Evolutionary conservation across 2,113 vertebrate genomes (phyloP).

Genomic region (Tragulus kanchil): DNA sequence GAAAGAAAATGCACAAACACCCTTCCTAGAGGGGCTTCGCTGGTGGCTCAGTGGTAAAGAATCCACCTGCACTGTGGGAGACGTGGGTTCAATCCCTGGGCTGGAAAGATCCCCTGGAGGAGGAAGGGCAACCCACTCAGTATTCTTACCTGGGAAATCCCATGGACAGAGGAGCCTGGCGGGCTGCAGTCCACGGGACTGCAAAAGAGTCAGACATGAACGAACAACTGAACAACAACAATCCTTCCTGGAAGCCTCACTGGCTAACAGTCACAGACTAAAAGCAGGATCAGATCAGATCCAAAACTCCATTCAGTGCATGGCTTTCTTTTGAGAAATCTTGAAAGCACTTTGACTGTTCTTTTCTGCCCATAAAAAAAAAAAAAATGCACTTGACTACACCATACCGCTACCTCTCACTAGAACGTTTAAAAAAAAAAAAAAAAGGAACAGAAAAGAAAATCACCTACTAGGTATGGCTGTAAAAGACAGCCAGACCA

Average conservation of each 20-base stretch:
- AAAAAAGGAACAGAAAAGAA: neutral
- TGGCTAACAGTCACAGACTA: neutral
- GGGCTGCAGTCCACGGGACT: neutral
- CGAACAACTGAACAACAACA: neutral
- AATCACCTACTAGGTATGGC: neutral
- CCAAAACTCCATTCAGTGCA: neutral
- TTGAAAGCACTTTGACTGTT: conserved; percentile 18
- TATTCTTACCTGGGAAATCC: neutral
- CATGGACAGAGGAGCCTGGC: neutral
- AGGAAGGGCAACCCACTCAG: neutral
- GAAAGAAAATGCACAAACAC: neutral
- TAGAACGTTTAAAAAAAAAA: neutral
- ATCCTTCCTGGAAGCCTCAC: neutral
- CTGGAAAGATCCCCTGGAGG: neutral
- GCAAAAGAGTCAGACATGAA: neutral
- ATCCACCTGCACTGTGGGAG: neutral
- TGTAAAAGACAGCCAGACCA: conserved; percentile 27
- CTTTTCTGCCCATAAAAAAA: neutral
- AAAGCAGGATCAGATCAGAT: neutral
- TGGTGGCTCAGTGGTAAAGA: neutral
- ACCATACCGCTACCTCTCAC: neutral
- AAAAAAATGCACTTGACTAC: neutral
- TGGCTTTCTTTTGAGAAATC: conserved; percentile 12
- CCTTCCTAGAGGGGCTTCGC: neutral
- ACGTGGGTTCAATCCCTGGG: neutral